Conservation (phyloP, 2,797 vertebrate species). For the Coranthus polyacanthus region DNA sequence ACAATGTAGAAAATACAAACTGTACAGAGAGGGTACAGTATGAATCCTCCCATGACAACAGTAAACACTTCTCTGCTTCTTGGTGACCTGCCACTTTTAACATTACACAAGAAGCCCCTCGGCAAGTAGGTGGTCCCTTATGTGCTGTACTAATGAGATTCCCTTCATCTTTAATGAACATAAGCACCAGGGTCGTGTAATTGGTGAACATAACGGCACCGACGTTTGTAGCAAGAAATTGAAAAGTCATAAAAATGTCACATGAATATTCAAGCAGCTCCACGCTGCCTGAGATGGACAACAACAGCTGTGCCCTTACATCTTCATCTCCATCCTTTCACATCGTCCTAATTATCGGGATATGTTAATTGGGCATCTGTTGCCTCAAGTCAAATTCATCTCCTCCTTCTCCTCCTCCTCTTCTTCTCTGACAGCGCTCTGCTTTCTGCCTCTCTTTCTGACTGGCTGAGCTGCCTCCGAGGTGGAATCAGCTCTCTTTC, state of each 20-base stretch:
- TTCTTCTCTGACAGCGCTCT: conserved; percentile 6
- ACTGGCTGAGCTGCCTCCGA: conserved; percentile 42
- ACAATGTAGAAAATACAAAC: conserved; percentile 23
- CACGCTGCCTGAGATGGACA: conserved; percentile 64
- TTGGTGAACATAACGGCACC: conserved; percentile 17
- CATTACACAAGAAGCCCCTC: neutral
- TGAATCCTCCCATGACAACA: neutral
- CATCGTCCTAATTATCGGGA: conserved; percentile 79
- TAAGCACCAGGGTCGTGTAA: conserved; percentile 33
- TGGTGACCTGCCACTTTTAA: conserved; percentile 1
- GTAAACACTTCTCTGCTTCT: neutral
- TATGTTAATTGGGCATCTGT: conserved; percentile 84
- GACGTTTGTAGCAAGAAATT: conserved; percentile 39
- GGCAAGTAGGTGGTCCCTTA: conserved; percentile 5
- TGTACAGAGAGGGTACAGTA: neutral
- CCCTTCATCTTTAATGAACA: conserved; percentile 48
- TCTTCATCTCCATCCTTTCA: conserved; percentile 76
- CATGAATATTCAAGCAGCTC: conserved; percentile 75
- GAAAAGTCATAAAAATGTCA: conserved; percentile 77
- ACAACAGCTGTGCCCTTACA: conserved; percentile 76
- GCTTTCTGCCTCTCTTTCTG: conserved; percentile 21
- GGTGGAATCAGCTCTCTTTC: conserved; percentile 26
- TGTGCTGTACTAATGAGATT: conserved; percentile 32
- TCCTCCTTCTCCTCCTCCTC: neutral
- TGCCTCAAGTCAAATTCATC: conserved; percentile 71